Evolutionary conservation across 2,797 vertebrate species (phyloP), one percentile per base, ranked within the genome.

Genomic region (Enteromius thamalakanensis): DNA sequence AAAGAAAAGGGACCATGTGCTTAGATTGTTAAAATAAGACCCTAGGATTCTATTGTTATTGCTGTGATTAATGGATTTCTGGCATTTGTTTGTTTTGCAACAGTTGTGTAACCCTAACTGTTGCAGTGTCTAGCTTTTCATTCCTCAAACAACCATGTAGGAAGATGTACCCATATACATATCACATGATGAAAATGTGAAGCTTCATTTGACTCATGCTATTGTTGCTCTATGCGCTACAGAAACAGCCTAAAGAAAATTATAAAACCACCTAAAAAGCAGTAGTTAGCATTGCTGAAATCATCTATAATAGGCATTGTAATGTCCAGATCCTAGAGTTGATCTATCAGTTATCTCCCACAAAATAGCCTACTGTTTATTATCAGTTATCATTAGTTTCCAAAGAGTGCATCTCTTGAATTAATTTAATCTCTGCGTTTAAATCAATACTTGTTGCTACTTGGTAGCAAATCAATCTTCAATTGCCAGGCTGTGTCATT

Each of bases 391-490:
- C 26, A 49, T 49, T 58, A 40, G 21, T 58, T 21, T 12, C 8
- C 23, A 47, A 26, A 8, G 47, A 15, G 23, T 37, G 71, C 49
- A 53, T n/a, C 19, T 40, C 29, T 21, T 40, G 4, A 42, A 34
- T 55, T 42, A 26, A 80, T 69, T 58, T 19, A 23, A 19, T 14
- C 45, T 37, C 69, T 80, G 45, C n/a, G 14, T 62, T 88, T 86
- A 51, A 62, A 69, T 86, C 68, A 12, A 21, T 60, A 77, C 79
- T 85, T 79, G 64, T 88, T 89, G 82, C 47, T 74, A 42, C 79
- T 85, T 76, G 23, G 32, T 45, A 65, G 8, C 26, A 42, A 37
- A 53, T 32, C 37, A 62, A 75, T 87, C 86, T 80, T 89, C 88
- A 84, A 84, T 88, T 88, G 87, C 14, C 32, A 67, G 45, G 45